These are phyloP conservation scores for Mythimna ferrago DNA, from an alignment of 2,888 invertebrate genomes.

Conservation along the genomic window DNA sequence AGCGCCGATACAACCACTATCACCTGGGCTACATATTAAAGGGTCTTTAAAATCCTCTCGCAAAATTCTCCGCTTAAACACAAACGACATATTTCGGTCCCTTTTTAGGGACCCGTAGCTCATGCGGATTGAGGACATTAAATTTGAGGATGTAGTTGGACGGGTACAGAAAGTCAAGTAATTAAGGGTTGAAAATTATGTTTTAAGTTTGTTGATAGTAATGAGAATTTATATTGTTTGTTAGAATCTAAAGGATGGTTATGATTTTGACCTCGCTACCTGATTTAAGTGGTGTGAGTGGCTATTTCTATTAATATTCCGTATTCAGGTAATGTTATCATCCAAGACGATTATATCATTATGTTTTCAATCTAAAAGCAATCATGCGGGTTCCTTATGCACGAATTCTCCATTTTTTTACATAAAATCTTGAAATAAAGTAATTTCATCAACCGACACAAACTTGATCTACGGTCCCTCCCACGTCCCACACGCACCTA, in stretches of 20 bases:
- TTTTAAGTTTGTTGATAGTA: conserved; percentile 53
- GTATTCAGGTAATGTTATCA: not conserved
- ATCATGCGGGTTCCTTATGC: not conserved
- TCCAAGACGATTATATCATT: not conserved
- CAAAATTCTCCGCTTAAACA: conserved; percentile 63
- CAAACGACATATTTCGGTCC: conserved; percentile 66
- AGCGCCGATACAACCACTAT: conserved; percentile 64
- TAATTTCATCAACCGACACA: conserved; percentile 12
- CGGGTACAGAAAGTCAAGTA: conserved; percentile 43
- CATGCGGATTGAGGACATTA: conserved; percentile 62
- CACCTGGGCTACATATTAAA: conserved; percentile 63
- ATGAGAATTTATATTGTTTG: conserved; percentile 48
- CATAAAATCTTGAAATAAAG: conserved; percentile 17
- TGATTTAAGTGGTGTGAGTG: not conserved
- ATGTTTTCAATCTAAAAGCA: not conserved
- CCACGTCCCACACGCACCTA: conserved; percentile 38
- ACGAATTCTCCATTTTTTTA: not conserved
- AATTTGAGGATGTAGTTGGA: conserved; percentile 45
- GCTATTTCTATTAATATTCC: not conserved
- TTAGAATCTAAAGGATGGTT: conserved; percentile 30
- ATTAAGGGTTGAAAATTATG: conserved; percentile 45
- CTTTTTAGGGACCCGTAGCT: conserved; percentile 61
- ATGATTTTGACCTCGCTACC: conserved; percentile 14
- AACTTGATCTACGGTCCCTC: conserved; percentile 44
- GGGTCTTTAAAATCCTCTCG: conserved; percentile 64